Evolutionary conservation across 2,797 vertebrate genomes (phyloP), one percentile per base, ranked within the genome.

Genomic region (Diplodus puntazzo): DNA sequence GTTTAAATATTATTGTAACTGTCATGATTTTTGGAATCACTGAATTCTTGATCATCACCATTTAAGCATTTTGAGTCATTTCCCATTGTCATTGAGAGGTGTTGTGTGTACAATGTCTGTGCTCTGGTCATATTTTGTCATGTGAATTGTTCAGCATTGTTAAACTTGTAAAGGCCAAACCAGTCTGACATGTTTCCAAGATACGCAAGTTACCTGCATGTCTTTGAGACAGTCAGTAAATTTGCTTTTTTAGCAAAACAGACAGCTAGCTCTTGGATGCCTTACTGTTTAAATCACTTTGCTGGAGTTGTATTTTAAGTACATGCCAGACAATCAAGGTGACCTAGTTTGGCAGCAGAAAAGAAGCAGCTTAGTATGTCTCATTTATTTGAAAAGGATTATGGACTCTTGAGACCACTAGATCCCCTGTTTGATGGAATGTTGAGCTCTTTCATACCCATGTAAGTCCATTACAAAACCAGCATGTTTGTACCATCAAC

Each of bases 11-110:
- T 76, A 0, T 50, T 34, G 52, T 42, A 42, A 58, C 34, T 46
- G 25, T 78, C n/a, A 0, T 45, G 16, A 16, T 75, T 85, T 93
- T 92, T 94, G 89, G 90, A 91, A 92, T 88, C 80, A n/a, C 49
- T 55, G 91, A 93, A 92, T 93, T 92, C 88, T 93, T 92, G 88
- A 65, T 27, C 79, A 66, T 74, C 68, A 1, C 20, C 45, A 46
- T 59, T 16, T 77, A 16, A 42, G 6, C n/a, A 23, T 76, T 62
- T 70, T 1, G 11, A 42, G 13, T 75, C 65, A 73, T 67, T 70
- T 11, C 54, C 52, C 52, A 17, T 70, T 11, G 62, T 54, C 52
- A 17, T 20, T 3, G 34, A 54, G 46, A 48, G 9, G 53, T 77
- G 23, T 46, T 46, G 52, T 82, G 67, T 76, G 27, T 66, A 1